A percentile compares a stretch with the other conserved stretches of the same genome.
Evolutionary conservation across 2,113 vertebrate species (phyloP).

Genomic region (Microtus montanus): DNA sequence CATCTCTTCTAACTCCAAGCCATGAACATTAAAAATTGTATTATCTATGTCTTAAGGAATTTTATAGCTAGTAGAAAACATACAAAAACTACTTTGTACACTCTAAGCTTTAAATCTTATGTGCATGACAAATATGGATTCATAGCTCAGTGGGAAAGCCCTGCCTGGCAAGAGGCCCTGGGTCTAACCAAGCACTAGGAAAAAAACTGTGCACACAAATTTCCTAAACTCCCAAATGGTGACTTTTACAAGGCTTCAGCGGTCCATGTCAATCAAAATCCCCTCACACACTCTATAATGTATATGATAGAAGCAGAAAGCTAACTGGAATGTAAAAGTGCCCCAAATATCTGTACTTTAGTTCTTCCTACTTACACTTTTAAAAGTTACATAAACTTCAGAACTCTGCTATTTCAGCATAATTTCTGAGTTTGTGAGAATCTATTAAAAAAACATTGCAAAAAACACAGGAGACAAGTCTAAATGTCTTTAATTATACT

Average conservation of each 20-base stretch:
- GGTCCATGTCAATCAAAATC: conserved; percentile 17
- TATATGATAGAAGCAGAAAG: conserved; percentile 20
- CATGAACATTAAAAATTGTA: conserved; percentile 31
- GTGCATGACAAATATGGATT: conserved; percentile 58
- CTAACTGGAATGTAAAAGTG: conserved; percentile 27
- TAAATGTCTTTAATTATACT: not conserved
- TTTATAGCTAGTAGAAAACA: conserved; percentile 69
- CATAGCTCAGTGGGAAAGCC: not conserved
- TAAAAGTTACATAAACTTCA: conserved; percentile 71
- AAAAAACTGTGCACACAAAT: conserved; percentile 33
- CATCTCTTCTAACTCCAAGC: conserved; percentile 48
- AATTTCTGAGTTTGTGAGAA: conserved; percentile 47
- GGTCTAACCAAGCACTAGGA: not conserved
- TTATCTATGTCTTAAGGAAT: conserved; percentile 69
- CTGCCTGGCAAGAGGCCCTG: not conserved
- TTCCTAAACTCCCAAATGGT: conserved; percentile 63
- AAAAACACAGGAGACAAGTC: not conserved
- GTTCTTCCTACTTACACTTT: conserved; percentile 34
- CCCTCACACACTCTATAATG: conserved; percentile 19
- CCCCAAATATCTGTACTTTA: conserved; percentile 56
- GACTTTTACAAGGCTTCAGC: conserved; percentile 8
- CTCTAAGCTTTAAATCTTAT: conserved; percentile 59
- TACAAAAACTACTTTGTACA: conserved; percentile 55
- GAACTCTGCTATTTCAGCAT: conserved; percentile 73
- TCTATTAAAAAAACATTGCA: not conserved